Evolutionary conservation across 2,113 vertebrate genomes (phyloP).

Genomic region (Phainopepla nitens): DNA sequence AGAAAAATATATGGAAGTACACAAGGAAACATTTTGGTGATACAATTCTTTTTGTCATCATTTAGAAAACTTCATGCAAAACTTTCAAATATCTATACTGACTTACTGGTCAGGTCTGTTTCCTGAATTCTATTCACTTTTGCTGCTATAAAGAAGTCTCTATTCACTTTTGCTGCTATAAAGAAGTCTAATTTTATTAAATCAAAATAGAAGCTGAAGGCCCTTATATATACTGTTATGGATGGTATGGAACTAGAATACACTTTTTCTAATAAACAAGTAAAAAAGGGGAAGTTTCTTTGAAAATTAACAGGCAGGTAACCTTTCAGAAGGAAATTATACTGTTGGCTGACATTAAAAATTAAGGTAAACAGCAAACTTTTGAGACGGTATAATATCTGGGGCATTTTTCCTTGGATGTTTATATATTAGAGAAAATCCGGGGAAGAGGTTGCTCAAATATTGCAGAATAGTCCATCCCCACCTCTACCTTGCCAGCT

Average conservation of each 20-base stretch:
- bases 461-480: not conserved
- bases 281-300: not conserved
- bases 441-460: accelerated
- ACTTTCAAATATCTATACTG: not conserved
- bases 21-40: not conserved
- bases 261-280: not conserved
- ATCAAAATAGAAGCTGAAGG: not conserved
- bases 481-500: not conserved
- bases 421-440: not conserved
- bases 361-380: not conserved
- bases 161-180: not conserved
- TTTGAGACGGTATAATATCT: not conserved
- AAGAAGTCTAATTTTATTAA: not conserved
- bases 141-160: not conserved
- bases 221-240: not conserved
- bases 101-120: not conserved
- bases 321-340: not conserved
- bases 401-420: not conserved
- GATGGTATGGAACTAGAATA: not conserved
- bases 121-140: not conserved
- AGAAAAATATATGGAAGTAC: not conserved
- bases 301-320: not conserved
- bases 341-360: not conserved
- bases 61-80: not conserved
- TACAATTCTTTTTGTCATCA: not conserved